These are phyloP conservation scores for Eulemur rufifrons DNA, from an alignment of 2,113 vertebrate species.

Conservation along the genomic window DNA sequence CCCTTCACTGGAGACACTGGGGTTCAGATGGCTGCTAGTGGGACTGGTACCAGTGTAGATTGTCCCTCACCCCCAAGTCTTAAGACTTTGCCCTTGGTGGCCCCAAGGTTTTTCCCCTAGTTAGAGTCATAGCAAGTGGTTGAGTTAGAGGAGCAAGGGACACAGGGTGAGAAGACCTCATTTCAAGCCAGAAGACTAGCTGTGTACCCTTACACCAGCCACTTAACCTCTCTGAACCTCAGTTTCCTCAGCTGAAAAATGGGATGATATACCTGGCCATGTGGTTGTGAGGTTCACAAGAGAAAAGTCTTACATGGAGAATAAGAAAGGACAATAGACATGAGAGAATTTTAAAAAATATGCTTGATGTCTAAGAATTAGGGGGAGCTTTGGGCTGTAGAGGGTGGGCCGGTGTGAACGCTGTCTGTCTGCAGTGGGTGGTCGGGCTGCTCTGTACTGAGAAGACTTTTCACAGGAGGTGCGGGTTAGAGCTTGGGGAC, in stretches of 20 bases:
- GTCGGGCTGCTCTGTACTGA: neutral
- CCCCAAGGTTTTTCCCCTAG: neutral
- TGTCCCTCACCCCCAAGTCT: neutral
- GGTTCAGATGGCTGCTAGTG: neutral
- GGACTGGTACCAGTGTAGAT: neutral
- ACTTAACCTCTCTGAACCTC: neutral
- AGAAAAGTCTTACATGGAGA: neutral
- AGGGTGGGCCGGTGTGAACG: neutral
- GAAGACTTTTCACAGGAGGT: neutral
- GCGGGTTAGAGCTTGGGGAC: neutral
- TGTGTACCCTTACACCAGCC: neutral
- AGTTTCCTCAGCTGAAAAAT: neutral
- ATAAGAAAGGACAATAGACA: neutral
- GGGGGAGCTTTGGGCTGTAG: neutral
- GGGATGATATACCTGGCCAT: neutral
- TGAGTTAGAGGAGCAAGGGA: neutral
- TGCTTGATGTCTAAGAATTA: neutral
- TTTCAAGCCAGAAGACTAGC: neutral
- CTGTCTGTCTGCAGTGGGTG: accelerated
- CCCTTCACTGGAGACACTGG: neutral
- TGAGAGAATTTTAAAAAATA: neutral
- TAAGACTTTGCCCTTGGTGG: neutral
- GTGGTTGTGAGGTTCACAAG: neutral
- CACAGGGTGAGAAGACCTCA: neutral
- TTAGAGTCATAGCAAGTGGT: neutral